phyloP scores from a whole-genome alignment of 2,888 invertebrate species.

The Ecdyonurus torrentis region DNA sequence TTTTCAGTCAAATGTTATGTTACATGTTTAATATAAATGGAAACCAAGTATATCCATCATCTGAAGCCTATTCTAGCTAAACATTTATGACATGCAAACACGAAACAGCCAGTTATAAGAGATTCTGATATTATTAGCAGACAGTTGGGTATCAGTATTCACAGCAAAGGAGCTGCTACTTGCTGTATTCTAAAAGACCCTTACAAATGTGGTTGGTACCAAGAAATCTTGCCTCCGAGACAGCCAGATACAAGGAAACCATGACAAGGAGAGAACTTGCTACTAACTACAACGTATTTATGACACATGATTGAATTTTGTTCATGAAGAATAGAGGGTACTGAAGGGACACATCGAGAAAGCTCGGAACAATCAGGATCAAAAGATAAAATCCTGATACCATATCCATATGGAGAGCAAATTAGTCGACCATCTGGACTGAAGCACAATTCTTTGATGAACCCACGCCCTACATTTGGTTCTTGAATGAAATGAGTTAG shows the following conservation, averaged over 20 bases:
- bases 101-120: no score
- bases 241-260: constrained; percentile 82
- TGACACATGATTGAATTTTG: constrained; percentile 57
- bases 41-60: no score
- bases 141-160: no score
- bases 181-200: no score
- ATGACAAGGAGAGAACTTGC: constrained; percentile 77
- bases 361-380: constrained; percentile 61
- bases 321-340: constrained; percentile 37
- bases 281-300: constrained; percentile 68
- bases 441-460: constrained; percentile 84
- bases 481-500: constrained; percentile 73
- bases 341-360: constrained; percentile 28
- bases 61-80: no score
- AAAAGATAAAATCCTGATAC: constrained; percentile 70
- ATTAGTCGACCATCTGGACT: constrained; percentile 79
- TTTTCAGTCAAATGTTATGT: no score
- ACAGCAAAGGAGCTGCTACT: no score
- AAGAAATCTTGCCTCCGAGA: constrained; percentile 70
- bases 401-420: constrained; percentile 77
- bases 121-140: no score
- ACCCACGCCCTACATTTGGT: constrained; percentile 75
- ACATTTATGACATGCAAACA: no score
- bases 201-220: constrained; percentile 58
- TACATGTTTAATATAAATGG: no score